Percentiles rank a stretch among this genome's conserved stretches.
These are phyloP conservation scores for Paradisaea rubra DNA, from an alignment of 2,113 vertebrate species.

Conservation along the genomic window DNA sequence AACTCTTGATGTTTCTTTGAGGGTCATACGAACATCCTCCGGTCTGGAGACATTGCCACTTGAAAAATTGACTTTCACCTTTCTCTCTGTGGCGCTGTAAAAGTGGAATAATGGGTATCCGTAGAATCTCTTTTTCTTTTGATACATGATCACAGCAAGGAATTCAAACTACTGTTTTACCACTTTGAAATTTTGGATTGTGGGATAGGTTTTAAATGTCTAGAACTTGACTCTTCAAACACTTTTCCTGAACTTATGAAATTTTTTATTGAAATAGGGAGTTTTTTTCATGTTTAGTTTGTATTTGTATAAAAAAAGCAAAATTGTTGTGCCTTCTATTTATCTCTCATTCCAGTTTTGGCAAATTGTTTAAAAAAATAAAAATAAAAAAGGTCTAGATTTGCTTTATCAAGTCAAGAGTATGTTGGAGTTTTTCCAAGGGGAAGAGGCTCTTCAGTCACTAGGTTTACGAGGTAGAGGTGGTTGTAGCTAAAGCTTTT, in stretches of 20 bases:
- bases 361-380: conserved; percentile 73
- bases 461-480: not conserved
- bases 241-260: conserved; percentile 75
- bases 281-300: conserved; percentile 79
- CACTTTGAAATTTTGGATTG: conserved; percentile 73
- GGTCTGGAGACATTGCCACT: conserved; percentile 61
- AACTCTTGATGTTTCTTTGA: conserved; percentile 50
- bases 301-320: conserved; percentile 81
- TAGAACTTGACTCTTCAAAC: conserved; percentile 72
- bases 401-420: conserved; percentile 73
- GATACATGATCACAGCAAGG: conserved; percentile 69
- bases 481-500: not conserved
- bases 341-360: conserved; percentile 80
- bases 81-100: conserved; percentile 64
- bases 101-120: conserved; percentile 72
- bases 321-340: conserved; percentile 87
- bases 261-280: conserved; percentile 74
- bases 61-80: conserved; percentile 64
- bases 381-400: conserved; percentile 75
- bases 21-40: conserved; percentile 40
- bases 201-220: conserved; percentile 76
- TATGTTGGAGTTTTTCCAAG: conserved; percentile 59
- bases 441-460: not conserved
- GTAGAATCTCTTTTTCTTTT: conserved; percentile 64
- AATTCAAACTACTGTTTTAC: conserved; percentile 70